phyloP scores from a whole-genome alignment of 2,888 invertebrate species.

The Tortricodes alternella region DNA sequence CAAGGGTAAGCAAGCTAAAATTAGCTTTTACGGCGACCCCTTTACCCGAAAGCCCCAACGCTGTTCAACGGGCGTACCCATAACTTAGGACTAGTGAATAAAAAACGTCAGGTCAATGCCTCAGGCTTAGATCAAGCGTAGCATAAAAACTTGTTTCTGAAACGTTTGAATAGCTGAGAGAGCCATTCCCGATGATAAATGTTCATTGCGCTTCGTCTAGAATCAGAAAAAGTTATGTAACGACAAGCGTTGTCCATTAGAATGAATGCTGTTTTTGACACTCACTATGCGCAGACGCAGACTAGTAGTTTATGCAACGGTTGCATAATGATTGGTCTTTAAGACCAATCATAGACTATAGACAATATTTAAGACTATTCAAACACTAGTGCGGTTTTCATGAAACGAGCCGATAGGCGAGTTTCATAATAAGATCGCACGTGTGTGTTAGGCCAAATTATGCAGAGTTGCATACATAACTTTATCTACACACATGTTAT shows the following conservation, averaged over 20 bases:
- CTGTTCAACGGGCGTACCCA: neutral
- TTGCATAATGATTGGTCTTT: too few relatives aligned
- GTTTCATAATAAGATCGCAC: too few relatives aligned
- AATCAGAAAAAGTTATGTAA: neutral
- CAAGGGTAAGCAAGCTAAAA: neutral
- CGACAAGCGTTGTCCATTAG: neutral
- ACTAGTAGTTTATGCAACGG: too few relatives aligned
- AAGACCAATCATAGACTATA: too few relatives aligned
- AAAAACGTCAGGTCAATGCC: conserved; percentile 22
- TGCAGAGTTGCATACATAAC: too few relatives aligned
- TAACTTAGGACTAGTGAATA: neutral
- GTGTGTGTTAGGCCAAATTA: too few relatives aligned
- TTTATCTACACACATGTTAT: too few relatives aligned
- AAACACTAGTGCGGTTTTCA: too few relatives aligned
- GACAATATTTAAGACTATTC: too few relatives aligned
- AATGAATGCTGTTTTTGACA: too few relatives aligned
- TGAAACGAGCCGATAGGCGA: too few relatives aligned
- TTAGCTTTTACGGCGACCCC: conserved; percentile 2
- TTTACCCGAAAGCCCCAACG: neutral
- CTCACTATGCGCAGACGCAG: too few relatives aligned
- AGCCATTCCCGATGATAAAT: conserved; percentile 17
- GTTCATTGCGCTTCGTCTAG: neutral
- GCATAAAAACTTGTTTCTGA: conserved; percentile 22
- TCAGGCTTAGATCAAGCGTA: neutral
- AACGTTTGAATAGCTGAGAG: conserved; percentile 16